Conservation (phyloP, 2,797 vertebrate species). For the Galago senegalensis region DNA sequence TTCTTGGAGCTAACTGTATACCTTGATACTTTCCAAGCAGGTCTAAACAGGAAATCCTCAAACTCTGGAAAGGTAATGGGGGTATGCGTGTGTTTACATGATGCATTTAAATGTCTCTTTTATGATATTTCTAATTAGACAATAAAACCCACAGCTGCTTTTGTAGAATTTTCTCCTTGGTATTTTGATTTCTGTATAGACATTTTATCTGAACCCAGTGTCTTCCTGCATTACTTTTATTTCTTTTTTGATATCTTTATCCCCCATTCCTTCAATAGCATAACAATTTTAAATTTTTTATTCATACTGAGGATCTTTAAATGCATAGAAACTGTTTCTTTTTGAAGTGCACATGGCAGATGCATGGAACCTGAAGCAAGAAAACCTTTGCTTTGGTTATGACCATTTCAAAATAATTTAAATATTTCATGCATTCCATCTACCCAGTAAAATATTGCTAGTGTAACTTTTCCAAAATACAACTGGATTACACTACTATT, state of each 20-base stretch:
- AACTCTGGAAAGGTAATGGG: not conserved
- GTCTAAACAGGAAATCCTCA: not conserved
- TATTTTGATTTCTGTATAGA: not conserved
- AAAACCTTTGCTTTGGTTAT: not conserved
- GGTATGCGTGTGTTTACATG: not conserved
- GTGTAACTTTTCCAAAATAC: not conserved
- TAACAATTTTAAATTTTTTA: not conserved
- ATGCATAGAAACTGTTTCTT: not conserved
- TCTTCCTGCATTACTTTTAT: not conserved
- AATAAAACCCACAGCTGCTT: not conserved
- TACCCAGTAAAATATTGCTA: rapidly evolving
- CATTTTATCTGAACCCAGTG: not conserved
- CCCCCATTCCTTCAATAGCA: not conserved
- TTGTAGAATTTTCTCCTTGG: not conserved
- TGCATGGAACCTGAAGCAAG: not conserved
- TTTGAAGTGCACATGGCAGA: not conserved
- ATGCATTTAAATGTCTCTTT: not conserved
- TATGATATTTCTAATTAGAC: not conserved
- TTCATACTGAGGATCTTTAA: not conserved
- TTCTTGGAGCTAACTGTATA: not conserved
- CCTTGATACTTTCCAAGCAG: not conserved
- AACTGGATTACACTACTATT: not conserved
- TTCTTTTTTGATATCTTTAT: not conserved
- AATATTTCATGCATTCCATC: not conserved
- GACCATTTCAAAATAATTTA: not conserved